A percentile compares a stretch with the other conserved stretches of the same genome.
phyloP scores from a whole-genome alignment of 2,797 vertebrate genomes.

The Hoplostethus mediterraneus region DNA sequence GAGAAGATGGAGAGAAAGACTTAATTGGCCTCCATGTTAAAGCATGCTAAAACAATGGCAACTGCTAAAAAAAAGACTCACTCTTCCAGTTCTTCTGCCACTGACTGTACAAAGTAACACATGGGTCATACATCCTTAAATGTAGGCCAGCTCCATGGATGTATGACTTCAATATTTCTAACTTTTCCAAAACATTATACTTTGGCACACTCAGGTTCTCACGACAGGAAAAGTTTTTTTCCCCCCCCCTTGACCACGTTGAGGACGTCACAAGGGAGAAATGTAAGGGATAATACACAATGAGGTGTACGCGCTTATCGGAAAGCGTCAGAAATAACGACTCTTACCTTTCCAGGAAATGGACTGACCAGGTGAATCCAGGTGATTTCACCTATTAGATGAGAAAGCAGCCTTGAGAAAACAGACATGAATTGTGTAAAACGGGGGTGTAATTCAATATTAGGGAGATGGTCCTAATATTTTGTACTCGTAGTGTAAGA shows the following conservation, averaged over 20 bases:
- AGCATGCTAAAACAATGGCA: too few species aligned
- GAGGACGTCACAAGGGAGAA: not conserved
- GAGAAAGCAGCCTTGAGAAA: too few species aligned
- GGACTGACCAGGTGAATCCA: not conserved
- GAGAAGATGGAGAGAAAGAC: not conserved
- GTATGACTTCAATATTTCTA: not conserved
- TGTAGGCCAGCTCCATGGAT: too few species aligned
- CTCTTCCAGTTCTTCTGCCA: not conserved
- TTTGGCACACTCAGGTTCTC: not conserved
- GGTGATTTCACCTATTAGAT: not conserved
- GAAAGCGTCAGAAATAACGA: not conserved
- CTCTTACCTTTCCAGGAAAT: not conserved
- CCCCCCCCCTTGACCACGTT: not conserved
- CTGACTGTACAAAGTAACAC: too few species aligned
- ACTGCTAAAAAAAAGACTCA: not conserved
- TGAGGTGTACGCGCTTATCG: not conserved
- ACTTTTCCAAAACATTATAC: slow-evolving; percentile 9
- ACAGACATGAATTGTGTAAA: too few species aligned
- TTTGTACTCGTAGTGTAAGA: too few species aligned
- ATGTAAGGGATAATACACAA: not conserved
- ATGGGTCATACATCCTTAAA: too few species aligned
- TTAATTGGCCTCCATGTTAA: too few species aligned
- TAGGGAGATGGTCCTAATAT: too few species aligned
- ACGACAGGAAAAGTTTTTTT: not conserved
- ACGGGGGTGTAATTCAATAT: too few species aligned